Conservation (phyloP, 2,797 vertebrate genomes). For the Anguilla obscura region DNA sequence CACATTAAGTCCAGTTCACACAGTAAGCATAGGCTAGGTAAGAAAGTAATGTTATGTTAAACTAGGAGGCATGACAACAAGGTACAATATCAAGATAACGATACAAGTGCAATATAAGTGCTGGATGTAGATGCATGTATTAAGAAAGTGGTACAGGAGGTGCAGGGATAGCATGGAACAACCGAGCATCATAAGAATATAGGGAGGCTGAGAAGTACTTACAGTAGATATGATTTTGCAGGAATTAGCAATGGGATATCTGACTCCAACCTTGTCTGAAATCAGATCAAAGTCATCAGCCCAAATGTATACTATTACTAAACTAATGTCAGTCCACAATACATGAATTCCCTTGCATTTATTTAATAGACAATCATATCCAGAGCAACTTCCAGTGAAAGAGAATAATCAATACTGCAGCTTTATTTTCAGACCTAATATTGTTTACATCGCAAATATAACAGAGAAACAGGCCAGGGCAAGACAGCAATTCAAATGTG, state of each 20-base stretch:
- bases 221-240: background rate
- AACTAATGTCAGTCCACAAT: background rate
- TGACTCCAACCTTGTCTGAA: background rate
- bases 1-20: too few relatives aligned
- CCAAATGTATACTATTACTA: background rate
- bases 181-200: background rate
- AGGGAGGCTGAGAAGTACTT: background rate
- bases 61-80: too few relatives aligned
- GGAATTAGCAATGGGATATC: background rate
- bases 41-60: too few relatives aligned
- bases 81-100: too few relatives aligned
- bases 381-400: background rate
- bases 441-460: background rate
- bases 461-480: background rate
- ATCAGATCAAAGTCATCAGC: background rate
- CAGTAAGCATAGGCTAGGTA: too few relatives aligned
- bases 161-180: background rate
- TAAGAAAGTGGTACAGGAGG: too few relatives aligned
- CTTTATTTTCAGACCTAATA: background rate
- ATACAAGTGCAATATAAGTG: too few relatives aligned
- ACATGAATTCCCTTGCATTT: background rate
- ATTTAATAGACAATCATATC: background rate
- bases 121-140: too few relatives aligned
- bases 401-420: background rate
- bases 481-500: constrained; percentile 5